A percentile compares a stretch with the other conserved stretches of the same genome.
These are phyloP conservation scores for Asobara japonica DNA, from an alignment of 1,140 invertebrate genomes.

Conservation along the genomic window DNA sequence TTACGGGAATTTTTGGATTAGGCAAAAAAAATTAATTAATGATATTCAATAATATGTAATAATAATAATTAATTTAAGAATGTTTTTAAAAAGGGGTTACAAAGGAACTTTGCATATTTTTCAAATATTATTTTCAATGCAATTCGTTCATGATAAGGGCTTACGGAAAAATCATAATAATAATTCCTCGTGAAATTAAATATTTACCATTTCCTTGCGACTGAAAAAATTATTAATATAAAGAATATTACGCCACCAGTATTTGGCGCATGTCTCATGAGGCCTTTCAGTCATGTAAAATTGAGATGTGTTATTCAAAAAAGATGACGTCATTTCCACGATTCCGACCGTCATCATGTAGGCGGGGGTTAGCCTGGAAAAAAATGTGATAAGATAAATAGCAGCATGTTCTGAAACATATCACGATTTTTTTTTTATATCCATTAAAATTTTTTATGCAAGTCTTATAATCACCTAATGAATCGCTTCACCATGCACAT, in stretches of 20 bases:
- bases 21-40: too few species aligned
- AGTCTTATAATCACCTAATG: slow-evolving; percentile 55
- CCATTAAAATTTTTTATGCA: not conserved
- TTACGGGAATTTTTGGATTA: too few species aligned
- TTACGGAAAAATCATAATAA: not conserved
- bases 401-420: too few species aligned
- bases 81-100: too few species aligned
- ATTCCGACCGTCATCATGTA: slow-evolving; percentile 68
- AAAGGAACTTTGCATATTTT: too few species aligned
- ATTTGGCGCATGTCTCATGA: slow-evolving; percentile 66
- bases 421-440: too few species aligned
- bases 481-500: slow-evolving; percentile 55
- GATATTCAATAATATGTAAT: too few species aligned
- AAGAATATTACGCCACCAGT: slow-evolving; percentile 75
- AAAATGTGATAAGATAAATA: not conserved
- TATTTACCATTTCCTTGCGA: slow-evolving; percentile 63
- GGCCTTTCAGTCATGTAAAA: slow-evolving; percentile 65
- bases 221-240: slow-evolving; percentile 73
- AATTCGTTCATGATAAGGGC: too few species aligned
- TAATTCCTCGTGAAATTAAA: not conserved
- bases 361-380: slow-evolving; percentile 65
- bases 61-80: too few species aligned
- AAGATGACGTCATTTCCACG: slow-evolving; percentile 64
- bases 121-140: too few species aligned
- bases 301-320: slow-evolving; percentile 63